Evolutionary conservation across 2,797 vertebrate genomes (phyloP).

Genomic region (Bradypodion ventrale): DNA sequence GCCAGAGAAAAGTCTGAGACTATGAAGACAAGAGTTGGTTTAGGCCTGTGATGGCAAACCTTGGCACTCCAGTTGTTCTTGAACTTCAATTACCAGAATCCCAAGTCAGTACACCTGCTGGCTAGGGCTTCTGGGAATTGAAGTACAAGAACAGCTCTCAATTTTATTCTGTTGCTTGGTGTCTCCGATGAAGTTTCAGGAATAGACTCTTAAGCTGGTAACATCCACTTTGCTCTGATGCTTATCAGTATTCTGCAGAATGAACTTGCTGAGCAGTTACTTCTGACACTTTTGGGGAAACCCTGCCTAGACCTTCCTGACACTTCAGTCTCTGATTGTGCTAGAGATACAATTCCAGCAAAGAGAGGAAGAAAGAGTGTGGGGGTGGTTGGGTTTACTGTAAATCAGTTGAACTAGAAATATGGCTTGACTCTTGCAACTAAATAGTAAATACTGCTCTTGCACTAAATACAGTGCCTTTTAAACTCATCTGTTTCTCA

Average conservation of each 20-base stretch:
- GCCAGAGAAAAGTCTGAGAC: not conserved
- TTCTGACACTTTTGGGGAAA: conserved; percentile 69
- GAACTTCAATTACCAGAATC: too few relatives aligned
- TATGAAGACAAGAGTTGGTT: not conserved
- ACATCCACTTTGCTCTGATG: conserved; percentile 70
- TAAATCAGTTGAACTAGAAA: conserved; percentile 21
- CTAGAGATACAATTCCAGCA: conserved; percentile 52
- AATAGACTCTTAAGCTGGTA: conserved; percentile 70
- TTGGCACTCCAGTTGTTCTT: too few relatives aligned
- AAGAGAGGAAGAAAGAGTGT: not conserved
- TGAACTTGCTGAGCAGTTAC: conserved; percentile 68
- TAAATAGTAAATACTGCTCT: too few relatives aligned
- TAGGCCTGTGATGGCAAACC: too few relatives aligned
- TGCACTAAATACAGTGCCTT: not conserved
- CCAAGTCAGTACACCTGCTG: too few relatives aligned
- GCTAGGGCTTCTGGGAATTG: too few relatives aligned
- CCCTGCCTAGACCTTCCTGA: conserved; percentile 66
- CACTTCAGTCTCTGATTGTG: conserved; percentile 53
- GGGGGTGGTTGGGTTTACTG: conserved; percentile 14
- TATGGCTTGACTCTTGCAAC: not conserved
- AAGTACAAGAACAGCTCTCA: too few relatives aligned
- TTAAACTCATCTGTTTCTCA: not conserved
- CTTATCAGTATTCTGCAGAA: conserved; percentile 80
- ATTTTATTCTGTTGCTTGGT: conserved; percentile 50
- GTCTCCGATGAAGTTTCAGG: conserved; percentile 64